Evolutionary conservation across 30 jellyfish, hydroid and myxozoan species (phyloP).

Genomic region (Aurelia aurita complex sp. Pacific): DNA sequence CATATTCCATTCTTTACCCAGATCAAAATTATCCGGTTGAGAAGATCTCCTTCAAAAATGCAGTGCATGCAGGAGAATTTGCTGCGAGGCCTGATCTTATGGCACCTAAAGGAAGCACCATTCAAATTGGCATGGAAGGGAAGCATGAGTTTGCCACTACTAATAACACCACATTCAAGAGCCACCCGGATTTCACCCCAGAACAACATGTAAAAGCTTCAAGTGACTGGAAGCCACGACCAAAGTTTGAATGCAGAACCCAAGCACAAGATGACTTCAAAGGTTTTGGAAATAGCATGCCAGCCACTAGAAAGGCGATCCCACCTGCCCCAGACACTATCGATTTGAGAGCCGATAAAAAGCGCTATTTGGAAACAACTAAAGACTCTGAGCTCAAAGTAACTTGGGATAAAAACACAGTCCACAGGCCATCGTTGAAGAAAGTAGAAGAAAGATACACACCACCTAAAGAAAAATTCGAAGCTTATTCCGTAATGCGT

Average conservation of each 20-base stretch:
- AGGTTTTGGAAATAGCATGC: slow-evolving; percentile 56
- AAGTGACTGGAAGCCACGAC: slow-evolving; percentile 45
- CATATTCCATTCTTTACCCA: slow-evolving; percentile 83
- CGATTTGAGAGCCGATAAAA: slow-evolving; percentile 40
- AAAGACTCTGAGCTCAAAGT: slow-evolving; percentile 35
- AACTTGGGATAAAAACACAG: slow-evolving; percentile 50
- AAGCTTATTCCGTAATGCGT: slow-evolving; percentile 61
- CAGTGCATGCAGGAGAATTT: slow-evolving; percentile 64
- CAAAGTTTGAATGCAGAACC: slow-evolving; percentile 66
- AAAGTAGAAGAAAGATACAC: slow-evolving; percentile 50
- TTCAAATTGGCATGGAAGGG: slow-evolving; percentile 73
- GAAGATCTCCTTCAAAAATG: slow-evolving; percentile 60
- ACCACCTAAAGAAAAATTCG: slow-evolving; percentile 73
- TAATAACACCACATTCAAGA: slow-evolving; percentile 42
- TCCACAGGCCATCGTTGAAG: slow-evolving; percentile 35
- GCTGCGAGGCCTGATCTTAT: slow-evolving; percentile 51
- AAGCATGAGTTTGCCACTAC: slow-evolving; percentile 60
- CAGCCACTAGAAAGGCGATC: slow-evolving; percentile 51
- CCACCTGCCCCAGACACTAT: slow-evolving; percentile 82
- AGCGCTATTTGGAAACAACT: slow-evolving; percentile 64
- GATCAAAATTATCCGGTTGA: slow-evolving; percentile 59
- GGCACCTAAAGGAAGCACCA: slow-evolving; percentile 55
- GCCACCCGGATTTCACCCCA: slow-evolving; percentile 15
- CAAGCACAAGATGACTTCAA: slow-evolving; percentile 75
- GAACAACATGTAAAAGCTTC: slow-evolving; percentile 45